phyloP scores from a whole-genome alignment of 1,140 invertebrate genomes.

The Harpegnathos saltator region DNA sequence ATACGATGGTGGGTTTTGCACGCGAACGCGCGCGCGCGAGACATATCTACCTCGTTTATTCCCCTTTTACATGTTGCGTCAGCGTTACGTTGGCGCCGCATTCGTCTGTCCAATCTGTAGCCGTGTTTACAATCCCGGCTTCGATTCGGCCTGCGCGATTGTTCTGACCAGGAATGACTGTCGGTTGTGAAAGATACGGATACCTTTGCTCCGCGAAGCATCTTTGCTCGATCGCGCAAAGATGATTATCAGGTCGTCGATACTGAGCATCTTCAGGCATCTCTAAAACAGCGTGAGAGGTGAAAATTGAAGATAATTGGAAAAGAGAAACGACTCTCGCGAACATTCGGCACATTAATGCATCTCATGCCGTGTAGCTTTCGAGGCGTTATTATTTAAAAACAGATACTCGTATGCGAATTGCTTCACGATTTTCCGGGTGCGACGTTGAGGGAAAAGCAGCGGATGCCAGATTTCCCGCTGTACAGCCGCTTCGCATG shows the following conservation, averaged over 20 bases:
- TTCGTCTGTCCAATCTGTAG: slow-evolving; percentile 71
- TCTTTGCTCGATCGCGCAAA: neutral
- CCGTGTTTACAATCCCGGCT: slow-evolving; percentile 71
- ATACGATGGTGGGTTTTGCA: slow-evolving; percentile 66
- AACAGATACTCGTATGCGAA: neutral
- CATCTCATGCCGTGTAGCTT: too few species aligned
- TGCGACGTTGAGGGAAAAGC: slow-evolving; percentile 5
- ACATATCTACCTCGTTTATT: slow-evolving; percentile 72
- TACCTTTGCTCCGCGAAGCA: neutral
- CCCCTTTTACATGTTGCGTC: slow-evolving; percentile 80
- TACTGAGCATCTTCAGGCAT: neutral
- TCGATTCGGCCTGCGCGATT: slow-evolving; percentile 58
- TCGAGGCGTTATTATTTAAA: too few species aligned
- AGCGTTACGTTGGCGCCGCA: slow-evolving; percentile 81
- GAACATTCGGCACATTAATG: neutral
- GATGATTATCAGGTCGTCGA: neutral
- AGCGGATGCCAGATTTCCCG: neutral
- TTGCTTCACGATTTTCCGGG: neutral
- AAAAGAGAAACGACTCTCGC: neutral
- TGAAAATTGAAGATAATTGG: neutral
- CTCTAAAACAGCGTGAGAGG: neutral
- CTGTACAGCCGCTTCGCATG: neutral
- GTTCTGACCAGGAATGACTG: slow-evolving; percentile 35
- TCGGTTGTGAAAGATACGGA: slow-evolving; percentile 27
- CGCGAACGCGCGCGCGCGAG: slow-evolving; percentile 60